Base-by-base conservation (phyloP, 1,140 invertebrate species). In the Chymomyza costata region DNA sequence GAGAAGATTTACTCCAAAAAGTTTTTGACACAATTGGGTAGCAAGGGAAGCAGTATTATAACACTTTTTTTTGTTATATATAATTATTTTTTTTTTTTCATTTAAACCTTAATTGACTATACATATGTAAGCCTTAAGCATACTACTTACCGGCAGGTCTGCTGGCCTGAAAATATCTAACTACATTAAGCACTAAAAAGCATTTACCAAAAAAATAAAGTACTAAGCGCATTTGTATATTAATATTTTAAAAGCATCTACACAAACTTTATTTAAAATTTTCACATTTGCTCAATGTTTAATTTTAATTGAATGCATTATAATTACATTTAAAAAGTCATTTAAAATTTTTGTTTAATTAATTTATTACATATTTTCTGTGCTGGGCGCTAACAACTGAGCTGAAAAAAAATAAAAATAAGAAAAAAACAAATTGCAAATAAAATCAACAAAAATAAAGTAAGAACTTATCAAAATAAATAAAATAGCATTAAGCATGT, bases 341-440 rank as follows among this genome's bases (percentile, higher is more conserved):
- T 11, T 34, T 34, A n/a, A 34, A 34, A 16, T 37, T 53, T 55
- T 58, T 34, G 40, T 68, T 56, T 53, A 44, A 32, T 74, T 80
- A 80, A 62, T 81, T 80, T 80, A 80, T 81, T 73, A 80, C 68
- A 73, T 68, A 43, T 38, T 80, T 56, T 66, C 50, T 15, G 55
- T n/a, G 38, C 41, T 69, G 66, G 7, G 46, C 45, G 50, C 61
- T 81, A 80, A 56, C 66, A 80, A 81, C 74, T 81, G 74, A 80
- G 73, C 73, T 80, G 73, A 41, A 80, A 80, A 73, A 73, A 68
- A 68, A 38, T 34, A 53, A 56, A 39, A 41, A 46, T n/a, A 21
- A 41, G 16, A 38, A 44, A 64, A 51, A 65, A 47, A 54, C 52
- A 50, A 71, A 57, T 41, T 38, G 13, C 46, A 32, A 55, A 64